These are phyloP conservation scores for Parnassius apollo DNA, from an alignment of 2,888 invertebrate genomes.

Conservation along the genomic window DNA sequence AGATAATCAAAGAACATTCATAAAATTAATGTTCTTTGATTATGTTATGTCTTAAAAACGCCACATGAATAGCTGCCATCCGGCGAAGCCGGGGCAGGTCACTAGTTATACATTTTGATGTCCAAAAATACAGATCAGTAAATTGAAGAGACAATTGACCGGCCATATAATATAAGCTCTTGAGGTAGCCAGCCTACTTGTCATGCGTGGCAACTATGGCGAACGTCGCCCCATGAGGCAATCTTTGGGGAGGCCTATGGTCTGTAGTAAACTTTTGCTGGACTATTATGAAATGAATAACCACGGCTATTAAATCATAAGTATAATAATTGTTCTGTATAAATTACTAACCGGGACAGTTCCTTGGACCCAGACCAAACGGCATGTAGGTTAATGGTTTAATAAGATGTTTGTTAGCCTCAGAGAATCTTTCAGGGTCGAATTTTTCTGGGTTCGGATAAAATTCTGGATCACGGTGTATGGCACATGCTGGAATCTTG, in stretches of 20 bases:
- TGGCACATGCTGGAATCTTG: constrained; percentile 55
- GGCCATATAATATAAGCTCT: too few species aligned
- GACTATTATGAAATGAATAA: background rate
- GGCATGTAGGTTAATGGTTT: constrained; percentile 47
- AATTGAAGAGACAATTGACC: background rate
- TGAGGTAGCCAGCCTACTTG: too few species aligned
- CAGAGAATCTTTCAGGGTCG: constrained; percentile 55
- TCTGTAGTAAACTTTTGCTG: background rate
- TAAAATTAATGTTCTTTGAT: background rate
- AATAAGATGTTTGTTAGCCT: constrained; percentile 47
- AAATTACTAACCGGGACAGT: constrained; percentile 51
- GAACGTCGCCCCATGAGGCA: background rate
- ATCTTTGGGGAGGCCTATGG: background rate
- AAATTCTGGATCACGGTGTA: constrained; percentile 50
- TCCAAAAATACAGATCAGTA: too few species aligned
- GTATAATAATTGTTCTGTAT: background rate
- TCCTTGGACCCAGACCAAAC: constrained; percentile 55
- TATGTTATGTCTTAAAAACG: too few species aligned
- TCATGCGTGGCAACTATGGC: too few species aligned
- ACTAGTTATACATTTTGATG: too few species aligned
- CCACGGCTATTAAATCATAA: background rate
- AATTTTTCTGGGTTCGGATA: constrained; percentile 52
- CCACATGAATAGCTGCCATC: too few species aligned
- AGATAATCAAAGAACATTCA: background rate
- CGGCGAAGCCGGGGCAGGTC: too few species aligned